phyloP scores from a whole-genome alignment of 2,113 vertebrate genomes.

The Dolichotis patagonum region DNA sequence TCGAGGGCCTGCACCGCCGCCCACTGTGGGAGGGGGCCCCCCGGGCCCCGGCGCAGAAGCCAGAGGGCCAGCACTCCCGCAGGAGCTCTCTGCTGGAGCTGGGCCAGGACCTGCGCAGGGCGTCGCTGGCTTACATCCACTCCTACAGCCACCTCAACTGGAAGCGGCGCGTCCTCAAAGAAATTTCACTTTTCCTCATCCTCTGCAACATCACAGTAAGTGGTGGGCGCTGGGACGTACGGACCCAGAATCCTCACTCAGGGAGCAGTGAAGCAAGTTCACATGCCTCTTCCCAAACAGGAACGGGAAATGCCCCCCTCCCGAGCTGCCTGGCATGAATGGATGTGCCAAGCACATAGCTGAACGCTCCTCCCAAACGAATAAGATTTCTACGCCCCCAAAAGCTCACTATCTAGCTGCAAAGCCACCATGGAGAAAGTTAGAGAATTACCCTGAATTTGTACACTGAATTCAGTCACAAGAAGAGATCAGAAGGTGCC shows the following conservation, averaged over 20 bases:
- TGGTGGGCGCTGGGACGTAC: not conserved
- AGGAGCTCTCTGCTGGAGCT: constrained; percentile 79
- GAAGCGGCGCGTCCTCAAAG: constrained; percentile 88
- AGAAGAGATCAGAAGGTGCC: not conserved
- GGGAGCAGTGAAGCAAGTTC: not conserved
- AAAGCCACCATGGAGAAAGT: not conserved
- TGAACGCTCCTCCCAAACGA: not conserved
- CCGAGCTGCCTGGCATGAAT: not conserved
- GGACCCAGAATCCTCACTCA: not conserved
- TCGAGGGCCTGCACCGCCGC: constrained; percentile 91
- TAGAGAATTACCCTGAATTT: not conserved
- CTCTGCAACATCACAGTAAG: constrained; percentile 93
- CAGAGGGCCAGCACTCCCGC: not conserved
- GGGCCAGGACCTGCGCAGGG: constrained; percentile 80
- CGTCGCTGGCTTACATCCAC: constrained; percentile 83
- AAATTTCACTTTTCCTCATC: constrained; percentile 93
- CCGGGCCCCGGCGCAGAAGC: not conserved
- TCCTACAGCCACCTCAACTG: constrained; percentile 84
- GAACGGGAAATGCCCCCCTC: not conserved
- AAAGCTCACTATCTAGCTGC: not conserved
- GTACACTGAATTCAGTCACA: not conserved
- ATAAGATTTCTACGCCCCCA: no score
- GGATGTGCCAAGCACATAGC: not conserved
- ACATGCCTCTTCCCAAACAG: not conserved
- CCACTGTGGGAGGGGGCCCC: constrained; percentile 32